Evolutionary conservation across 2,888 invertebrate genomes (phyloP), one percentile per base, ranked within the genome.

Genomic region (Drosophila testacea): DNA sequence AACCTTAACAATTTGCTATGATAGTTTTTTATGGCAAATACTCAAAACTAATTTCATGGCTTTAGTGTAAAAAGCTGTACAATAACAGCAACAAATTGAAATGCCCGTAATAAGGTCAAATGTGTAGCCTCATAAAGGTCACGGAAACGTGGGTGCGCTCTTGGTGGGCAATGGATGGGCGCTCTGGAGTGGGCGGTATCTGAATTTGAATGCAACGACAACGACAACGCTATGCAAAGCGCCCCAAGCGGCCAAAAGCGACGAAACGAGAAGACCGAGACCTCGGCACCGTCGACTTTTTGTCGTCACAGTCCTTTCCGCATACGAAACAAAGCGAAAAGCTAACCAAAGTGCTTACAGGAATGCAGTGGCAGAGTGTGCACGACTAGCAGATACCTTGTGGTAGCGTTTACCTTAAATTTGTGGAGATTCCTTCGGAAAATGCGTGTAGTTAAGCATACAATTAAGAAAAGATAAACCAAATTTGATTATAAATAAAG

Each of bases 81-180:
- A 69, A 69, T 48, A 64, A 69, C 56, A 60, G 52, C 52, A 77
- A 68, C 59, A 67, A 79, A 71, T 68, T 75, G 67, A 77, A 71
- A 68, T 61, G 54, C 65, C 62, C 69, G 68, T 78, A 79, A 85
- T 80, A 83, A 83, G 83, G 86, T 88, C 86, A 85, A 88, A 83
- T 83, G 77, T 64, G 77, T 68, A 68, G 73, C 69, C 62, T 66
- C 66, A 73, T 82, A 83, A 83, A 83, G 83, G 83, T 83, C 88
- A 88, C 77, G 88, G 86, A 77, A 80, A 76, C 60, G 79, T 66
- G 50, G 55, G 68, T 57, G 41, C 46, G 32, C 32, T 32, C 7
- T 32, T 32, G 54, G 41, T 46, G 30, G 42, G 28, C 4, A 28
- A 1, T 34, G 38, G n/a, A 13, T 22, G 59, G 6, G 60, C 16